Evolutionary conservation across 37 sponge, comb jelly and placozoan species (phyloP).

Genomic region (Lycopodina hypogea): DNA sequence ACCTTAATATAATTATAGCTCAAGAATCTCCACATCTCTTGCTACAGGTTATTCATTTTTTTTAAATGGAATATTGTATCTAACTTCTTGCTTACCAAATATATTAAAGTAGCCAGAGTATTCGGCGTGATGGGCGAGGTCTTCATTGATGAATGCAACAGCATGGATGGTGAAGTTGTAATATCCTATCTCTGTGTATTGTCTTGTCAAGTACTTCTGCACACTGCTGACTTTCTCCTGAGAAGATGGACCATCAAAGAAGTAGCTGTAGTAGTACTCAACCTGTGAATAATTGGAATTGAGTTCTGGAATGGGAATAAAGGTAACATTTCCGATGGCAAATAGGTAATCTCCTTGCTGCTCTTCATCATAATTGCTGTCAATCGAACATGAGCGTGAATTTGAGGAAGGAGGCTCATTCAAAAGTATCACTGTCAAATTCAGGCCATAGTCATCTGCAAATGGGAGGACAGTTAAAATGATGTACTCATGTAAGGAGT

Average conservation of each 20-base stretch:
- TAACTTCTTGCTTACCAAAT: constrained; percentile 28
- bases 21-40: too few relatives aligned
- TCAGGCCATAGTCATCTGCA: constrained; percentile 31
- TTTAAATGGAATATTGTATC: too few relatives aligned
- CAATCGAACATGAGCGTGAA: neutral
- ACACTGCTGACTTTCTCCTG: neutral
- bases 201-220: neutral
- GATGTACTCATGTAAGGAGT: too few relatives aligned
- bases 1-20: too few relatives aligned
- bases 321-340: constrained; percentile 10
- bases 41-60: too few relatives aligned
- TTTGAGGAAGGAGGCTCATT: neutral
- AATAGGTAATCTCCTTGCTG: neutral
- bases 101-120: neutral
- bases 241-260: neutral
- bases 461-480: too few relatives aligned
- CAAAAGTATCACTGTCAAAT: neutral
- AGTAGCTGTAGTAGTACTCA: constrained; percentile 6
- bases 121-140: neutral
- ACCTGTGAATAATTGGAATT: neutral
- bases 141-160: neutral
- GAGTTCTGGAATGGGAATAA: neutral
- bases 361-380: neutral
- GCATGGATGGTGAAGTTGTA: constrained; percentile 24
- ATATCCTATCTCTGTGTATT: neutral